Conservation (phyloP, 1,140 invertebrate species). For the Caenorhabditis latens region DNA sequence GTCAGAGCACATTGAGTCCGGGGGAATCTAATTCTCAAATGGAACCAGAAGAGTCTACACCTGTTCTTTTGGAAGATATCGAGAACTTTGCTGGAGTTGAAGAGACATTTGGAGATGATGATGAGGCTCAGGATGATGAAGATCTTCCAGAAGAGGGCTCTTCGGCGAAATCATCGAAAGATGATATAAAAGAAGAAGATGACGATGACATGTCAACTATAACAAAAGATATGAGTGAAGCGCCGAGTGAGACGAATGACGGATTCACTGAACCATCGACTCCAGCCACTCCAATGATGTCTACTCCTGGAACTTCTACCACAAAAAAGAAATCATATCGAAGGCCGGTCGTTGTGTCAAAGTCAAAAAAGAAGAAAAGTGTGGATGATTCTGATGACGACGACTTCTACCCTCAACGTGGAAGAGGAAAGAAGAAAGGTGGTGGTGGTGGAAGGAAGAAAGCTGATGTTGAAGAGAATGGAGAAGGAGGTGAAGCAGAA, state of each 20-base stretch:
- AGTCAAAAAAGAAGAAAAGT: conserved; percentile 37
- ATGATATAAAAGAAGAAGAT: neutral
- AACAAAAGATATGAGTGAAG: conserved; percentile 49
- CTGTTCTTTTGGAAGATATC: conserved; percentile 9
- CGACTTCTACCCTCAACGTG: conserved; percentile 27
- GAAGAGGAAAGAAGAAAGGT: conserved; percentile 13
- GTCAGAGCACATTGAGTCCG: neutral
- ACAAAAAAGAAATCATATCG: conserved; percentile 29
- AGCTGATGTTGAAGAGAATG: conserved; percentile 1
- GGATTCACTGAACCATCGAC: conserved; percentile 44
- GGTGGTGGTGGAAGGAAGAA: conserved; percentile 40
- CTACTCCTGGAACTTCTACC: neutral
- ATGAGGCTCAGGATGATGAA: conserved; percentile 47
- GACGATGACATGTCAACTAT: conserved; percentile 27
- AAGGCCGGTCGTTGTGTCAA: conserved; percentile 4
- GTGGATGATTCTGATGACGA: conserved; percentile 40
- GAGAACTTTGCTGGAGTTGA: conserved; percentile 40
- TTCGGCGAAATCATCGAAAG: neutral
- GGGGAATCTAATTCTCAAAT: neutral
- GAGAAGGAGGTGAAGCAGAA: neutral
- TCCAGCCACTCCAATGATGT: conserved; percentile 7
- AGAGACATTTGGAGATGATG: conserved; percentile 46
- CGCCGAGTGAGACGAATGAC: conserved; percentile 38
- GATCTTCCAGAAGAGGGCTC: conserved; percentile 13
- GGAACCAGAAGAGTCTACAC: neutral